These are phyloP conservation scores for Scrobipalpa costella DNA, from an alignment of 2,888 invertebrate genomes.

Conservation along the genomic window DNA sequence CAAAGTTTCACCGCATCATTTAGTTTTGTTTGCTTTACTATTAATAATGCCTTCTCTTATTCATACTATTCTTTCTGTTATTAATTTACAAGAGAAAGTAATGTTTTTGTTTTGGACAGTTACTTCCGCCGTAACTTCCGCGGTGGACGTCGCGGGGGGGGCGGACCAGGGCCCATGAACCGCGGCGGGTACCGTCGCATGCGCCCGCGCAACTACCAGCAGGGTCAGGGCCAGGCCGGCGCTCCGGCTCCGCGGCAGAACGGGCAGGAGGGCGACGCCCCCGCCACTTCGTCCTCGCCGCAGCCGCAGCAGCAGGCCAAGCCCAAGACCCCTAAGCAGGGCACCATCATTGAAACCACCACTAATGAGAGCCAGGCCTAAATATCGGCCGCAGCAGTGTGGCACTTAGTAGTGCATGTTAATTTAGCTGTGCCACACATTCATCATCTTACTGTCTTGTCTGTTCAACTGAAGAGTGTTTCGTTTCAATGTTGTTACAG, in stretches of 20 bases:
- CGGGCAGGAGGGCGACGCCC: constrained; percentile 61
- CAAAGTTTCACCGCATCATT: too few species aligned
- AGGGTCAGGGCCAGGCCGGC: constrained; percentile 40
- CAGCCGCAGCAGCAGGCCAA: constrained; percentile 61
- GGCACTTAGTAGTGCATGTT: constrained; percentile 67
- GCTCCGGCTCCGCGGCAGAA: constrained; percentile 53
- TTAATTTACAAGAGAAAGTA: too few species aligned
- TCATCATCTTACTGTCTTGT: constrained; percentile 56
- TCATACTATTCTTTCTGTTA: too few species aligned
- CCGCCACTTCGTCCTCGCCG: constrained; percentile 46
- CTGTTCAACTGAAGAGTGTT: constrained; percentile 66
- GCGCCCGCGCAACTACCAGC: constrained; percentile 65
- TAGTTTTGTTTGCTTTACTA: too few species aligned
- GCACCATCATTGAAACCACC: constrained; percentile 70
- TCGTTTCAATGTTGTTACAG: constrained; percentile 59
- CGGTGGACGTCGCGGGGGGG: constrained; percentile 82
- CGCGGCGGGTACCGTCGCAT: constrained; percentile 66
- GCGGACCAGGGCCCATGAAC: constrained; percentile 69
- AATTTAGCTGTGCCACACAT: constrained; percentile 63
- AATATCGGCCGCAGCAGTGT: constrained; percentile 47
- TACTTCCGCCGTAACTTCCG: constrained; percentile 90
- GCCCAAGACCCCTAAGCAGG: constrained; percentile 58
- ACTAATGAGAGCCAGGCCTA: constrained; percentile 79
- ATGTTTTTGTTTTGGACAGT: constrained; percentile 50
- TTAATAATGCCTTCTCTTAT: too few species aligned